These are phyloP conservation scores for Goniozus legneri DNA, from an alignment of 1,140 invertebrate genomes.

Conservation along the genomic window DNA sequence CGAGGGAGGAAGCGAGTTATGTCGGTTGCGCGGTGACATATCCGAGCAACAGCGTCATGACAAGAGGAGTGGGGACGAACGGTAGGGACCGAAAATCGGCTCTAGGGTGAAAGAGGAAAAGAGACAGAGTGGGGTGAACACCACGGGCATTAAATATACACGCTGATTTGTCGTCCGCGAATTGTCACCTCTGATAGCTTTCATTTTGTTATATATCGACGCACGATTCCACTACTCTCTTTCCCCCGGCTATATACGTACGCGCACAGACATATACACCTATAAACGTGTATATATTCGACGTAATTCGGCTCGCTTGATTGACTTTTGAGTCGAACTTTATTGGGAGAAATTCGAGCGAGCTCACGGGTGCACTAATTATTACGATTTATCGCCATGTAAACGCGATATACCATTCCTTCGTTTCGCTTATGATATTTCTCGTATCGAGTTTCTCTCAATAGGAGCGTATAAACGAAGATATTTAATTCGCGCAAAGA, in stretches of 20 bases:
- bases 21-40: slow-evolving; percentile 31
- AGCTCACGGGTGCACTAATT: too few relatives aligned
- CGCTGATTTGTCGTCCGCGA: slow-evolving; percentile 48
- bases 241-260: slow-evolving; percentile 22
- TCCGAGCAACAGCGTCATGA: slow-evolving; percentile 30
- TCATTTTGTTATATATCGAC: slow-evolving; percentile 40
- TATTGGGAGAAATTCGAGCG: slow-evolving; percentile 27
- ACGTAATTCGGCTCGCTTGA: slow-evolving; percentile 35
- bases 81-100: slow-evolving; percentile 15
- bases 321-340: slow-evolving; percentile 35
- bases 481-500: too few relatives aligned
- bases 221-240: slow-evolving; percentile 6
- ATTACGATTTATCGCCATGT: too few relatives aligned
- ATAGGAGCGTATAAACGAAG: too few relatives aligned
- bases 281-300: slow-evolving; percentile 11
- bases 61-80: slow-evolving; percentile 20
- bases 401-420: too few relatives aligned
- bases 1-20: slow-evolving; percentile 13
- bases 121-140: slow-evolving; percentile 12
- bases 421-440: too few relatives aligned
- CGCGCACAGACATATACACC: too few relatives aligned
- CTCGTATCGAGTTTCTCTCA: too few relatives aligned
- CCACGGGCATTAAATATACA: slow-evolving; percentile 47
- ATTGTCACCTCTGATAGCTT: slow-evolving; percentile 48
- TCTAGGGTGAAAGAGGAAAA: slow-evolving; percentile 17